A percentile compares a stretch with the other conserved stretches of the same genome.
These are phyloP conservation scores for Thumatha senex DNA, from an alignment of 2,888 invertebrate species.

Conservation along the genomic window DNA sequence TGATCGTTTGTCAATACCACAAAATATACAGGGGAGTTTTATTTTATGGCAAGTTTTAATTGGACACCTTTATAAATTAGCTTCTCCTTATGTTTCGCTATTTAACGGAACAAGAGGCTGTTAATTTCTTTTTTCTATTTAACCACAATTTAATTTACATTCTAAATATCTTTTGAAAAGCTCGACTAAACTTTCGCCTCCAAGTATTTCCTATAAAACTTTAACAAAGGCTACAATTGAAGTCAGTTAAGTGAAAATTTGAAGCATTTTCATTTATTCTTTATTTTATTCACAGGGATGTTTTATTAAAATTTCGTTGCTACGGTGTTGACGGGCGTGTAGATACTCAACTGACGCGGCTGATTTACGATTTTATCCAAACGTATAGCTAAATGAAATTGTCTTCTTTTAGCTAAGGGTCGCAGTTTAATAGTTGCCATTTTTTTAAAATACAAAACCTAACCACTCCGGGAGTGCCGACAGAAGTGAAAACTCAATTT, in stretches of 20 bases:
- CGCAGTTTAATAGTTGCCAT: constrained; percentile 68
- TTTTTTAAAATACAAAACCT: constrained; percentile 70
- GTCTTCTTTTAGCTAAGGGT: constrained; percentile 54
- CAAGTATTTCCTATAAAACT: constrained; percentile 42
- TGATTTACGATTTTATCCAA: constrained; percentile 34
- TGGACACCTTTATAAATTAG: constrained; percentile 49
- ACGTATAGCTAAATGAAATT: constrained; percentile 42
- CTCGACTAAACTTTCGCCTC: constrained; percentile 38
- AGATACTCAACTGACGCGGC: constrained; percentile 21
- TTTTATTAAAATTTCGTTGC: constrained; percentile 75
- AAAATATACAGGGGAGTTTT: constrained; percentile 45
- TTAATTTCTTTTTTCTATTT: constrained; percentile 39
- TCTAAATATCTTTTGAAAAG: constrained; percentile 36
- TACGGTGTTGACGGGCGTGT: constrained; percentile 57
- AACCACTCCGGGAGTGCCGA: too few species aligned
- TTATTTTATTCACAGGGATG: constrained; percentile 54
- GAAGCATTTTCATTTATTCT: constrained; percentile 53
- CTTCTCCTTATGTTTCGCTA: constrained; percentile 31
- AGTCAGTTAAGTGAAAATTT: constrained; percentile 53
- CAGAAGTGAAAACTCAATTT: too few species aligned
- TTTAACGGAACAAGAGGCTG: constrained; percentile 37
- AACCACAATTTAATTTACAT: constrained; percentile 31
- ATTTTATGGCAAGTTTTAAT: constrained; percentile 58
- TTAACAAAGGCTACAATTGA: constrained; percentile 55
- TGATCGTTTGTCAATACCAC: constrained; percentile 50